Base-by-base conservation (phyloP, 1,140 invertebrate species). In the Leptonema lineaticorne region DNA sequence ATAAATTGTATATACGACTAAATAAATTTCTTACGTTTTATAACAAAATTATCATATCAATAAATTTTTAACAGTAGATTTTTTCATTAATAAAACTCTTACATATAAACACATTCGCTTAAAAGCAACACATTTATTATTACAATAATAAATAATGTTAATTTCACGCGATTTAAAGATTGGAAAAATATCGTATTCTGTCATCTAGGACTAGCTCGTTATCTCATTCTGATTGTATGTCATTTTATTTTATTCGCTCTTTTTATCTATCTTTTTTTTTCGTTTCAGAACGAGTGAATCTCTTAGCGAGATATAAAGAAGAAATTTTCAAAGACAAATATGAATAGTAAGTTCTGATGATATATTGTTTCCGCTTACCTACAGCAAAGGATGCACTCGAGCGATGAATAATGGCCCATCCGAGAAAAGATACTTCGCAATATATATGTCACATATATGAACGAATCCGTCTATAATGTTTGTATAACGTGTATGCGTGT, bases 311-410 rank as follows among this genome's bases (percentile, higher is more conserved):
- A 20, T 48, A 48, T 48, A 59, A 46, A 56, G 63, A 65, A 65
- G 41, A 65, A 33, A 16, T 46, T 27, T 27, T 57, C 67, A 68
- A 67, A 71, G 70, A 71, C 67, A 68, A 72, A 72, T 69, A 62
- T 65, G 67, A 69, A 72, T 69, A 67, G 58, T 69, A 72, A 72
- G 68, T 69, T 72, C 48, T 67, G 62, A 72, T 72, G 70, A 72
- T 69, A 72, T 69, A 72, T 72, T 69, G 70, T 72, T 72, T 72
- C 70, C 70, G 67, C 63, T 57, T 63, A 63, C 58, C 56, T 62
- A 29, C 29, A 58, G 60, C 67, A 50, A 63, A 68, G 59, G 66
- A 62, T 63, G 69, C 69, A 71, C 65, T 63, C 66, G 41, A 48
- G 50, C 66, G 67, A 56, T 60, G 63, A 68, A 71, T 68, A 71